These are phyloP conservation scores for Thecophora atra DNA, from an alignment of 2,888 invertebrate genomes.

Conservation along the genomic window DNA sequence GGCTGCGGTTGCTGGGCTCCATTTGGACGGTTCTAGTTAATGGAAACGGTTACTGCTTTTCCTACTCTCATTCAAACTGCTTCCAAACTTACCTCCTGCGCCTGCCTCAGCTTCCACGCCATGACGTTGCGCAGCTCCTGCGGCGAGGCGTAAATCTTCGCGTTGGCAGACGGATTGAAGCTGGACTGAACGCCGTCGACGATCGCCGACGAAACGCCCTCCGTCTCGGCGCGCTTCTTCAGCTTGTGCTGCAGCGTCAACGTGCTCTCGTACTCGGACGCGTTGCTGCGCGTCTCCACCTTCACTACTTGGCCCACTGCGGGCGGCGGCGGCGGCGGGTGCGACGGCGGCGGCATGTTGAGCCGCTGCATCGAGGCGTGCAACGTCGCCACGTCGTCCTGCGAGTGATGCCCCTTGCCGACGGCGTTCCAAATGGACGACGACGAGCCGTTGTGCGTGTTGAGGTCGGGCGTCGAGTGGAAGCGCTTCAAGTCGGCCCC, in stretches of 20 bases:
- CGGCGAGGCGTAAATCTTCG: constrained; percentile 89
- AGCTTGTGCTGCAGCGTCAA: constrained; percentile 63
- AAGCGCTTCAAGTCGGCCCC: constrained; percentile 75
- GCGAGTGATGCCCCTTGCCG: constrained; percentile 73
- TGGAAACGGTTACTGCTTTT: not conserved
- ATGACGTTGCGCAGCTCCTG: constrained; percentile 82
- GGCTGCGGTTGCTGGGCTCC: constrained; percentile 41
- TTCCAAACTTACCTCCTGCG: constrained; percentile 55
- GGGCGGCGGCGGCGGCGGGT: constrained; percentile 84
- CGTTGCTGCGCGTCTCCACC: constrained; percentile 71
- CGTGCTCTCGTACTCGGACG: constrained; percentile 67
- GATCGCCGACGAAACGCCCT: constrained; percentile 58
- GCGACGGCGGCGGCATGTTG: constrained; percentile 80
- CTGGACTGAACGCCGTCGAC: constrained; percentile 77
- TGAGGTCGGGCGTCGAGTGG: constrained; percentile 89
- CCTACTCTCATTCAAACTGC: not conserved
- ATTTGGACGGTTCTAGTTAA: constrained; percentile 48
- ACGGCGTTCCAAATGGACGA: constrained; percentile 63
- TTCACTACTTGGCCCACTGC: constrained; percentile 77
- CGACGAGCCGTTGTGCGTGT: constrained; percentile 63
- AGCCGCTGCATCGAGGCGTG: constrained; percentile 66
- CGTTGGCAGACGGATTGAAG: constrained; percentile 87
- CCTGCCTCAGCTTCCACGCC: constrained; percentile 68
- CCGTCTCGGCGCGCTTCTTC: constrained; percentile 60
- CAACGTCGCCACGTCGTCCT: constrained; percentile 73